Percentiles rank a stretch among this genome's conserved stretches.
phyloP scores from a whole-genome alignment of 35 echinoderm and acorn worm species.

The Lytechinus variegatus region DNA sequence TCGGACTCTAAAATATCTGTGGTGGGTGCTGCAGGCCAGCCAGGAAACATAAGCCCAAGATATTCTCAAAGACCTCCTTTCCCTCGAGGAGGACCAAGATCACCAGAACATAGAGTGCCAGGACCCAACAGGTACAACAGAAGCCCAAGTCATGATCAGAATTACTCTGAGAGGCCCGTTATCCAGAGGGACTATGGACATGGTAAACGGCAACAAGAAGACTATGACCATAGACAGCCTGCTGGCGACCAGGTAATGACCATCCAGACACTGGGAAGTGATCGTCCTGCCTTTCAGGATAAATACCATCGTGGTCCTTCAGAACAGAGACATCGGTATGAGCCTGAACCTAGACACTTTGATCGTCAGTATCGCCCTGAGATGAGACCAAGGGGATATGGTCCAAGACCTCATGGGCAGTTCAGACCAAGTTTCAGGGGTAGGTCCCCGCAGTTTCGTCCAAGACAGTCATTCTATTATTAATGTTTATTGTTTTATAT shows the following conservation, averaged over 20 bases:
- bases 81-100: not conserved
- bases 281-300: conserved; percentile 52
- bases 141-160: conserved; percentile 39
- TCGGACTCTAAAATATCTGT: not conserved
- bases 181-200: conserved; percentile 53
- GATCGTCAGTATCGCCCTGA: conserved; percentile 16
- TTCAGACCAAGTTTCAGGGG: conserved; percentile 5
- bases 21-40: not conserved
- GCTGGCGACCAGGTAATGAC: not conserved
- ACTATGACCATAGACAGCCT: conserved; percentile 35
- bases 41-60: not conserved
- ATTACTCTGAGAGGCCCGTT: not conserved
- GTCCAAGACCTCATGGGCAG: not conserved
- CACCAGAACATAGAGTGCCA: not conserved
- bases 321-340: not conserved
- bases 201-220: not conserved
- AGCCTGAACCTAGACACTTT: conserved; percentile 19
- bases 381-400: not conserved
- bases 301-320: conserved; percentile 1
- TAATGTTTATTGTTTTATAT: not conserved
- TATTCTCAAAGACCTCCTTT: conserved; percentile 10
- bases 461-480: conserved; percentile 37
- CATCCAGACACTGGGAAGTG: conserved; percentile 51
- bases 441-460: conserved; percentile 1
- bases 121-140: conserved; percentile 32